These are phyloP conservation scores for Saguinus midas DNA, from an alignment of 2,113 vertebrate species.

Conservation along the genomic window DNA sequence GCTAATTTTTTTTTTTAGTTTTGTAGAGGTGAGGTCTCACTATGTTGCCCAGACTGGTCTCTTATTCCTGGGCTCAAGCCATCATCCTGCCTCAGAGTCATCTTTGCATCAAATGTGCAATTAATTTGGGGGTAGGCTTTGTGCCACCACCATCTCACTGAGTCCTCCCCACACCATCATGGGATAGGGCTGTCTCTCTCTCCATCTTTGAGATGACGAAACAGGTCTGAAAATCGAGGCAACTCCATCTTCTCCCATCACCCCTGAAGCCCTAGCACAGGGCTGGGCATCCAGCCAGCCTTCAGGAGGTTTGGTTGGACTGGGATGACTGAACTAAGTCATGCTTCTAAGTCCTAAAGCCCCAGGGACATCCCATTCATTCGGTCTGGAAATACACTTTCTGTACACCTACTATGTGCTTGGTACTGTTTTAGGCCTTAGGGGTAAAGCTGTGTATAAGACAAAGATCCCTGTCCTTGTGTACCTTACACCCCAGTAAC, in stretches of 20 bases:
- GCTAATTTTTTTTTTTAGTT: too few relatives aligned
- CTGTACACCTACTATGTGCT: neutral
- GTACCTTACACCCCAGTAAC: neutral
- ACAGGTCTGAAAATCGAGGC: neutral
- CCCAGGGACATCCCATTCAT: neutral
- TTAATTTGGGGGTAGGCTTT: neutral
- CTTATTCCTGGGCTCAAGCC: too few relatives aligned
- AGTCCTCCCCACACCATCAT: neutral
- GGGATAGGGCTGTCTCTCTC: neutral
- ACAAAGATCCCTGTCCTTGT: constrained; percentile 10
- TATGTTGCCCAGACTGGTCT: too few relatives aligned
- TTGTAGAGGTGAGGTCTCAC: too few relatives aligned
- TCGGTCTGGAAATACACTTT: constrained; percentile 8
- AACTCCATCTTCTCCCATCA: neutral
- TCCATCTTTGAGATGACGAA: neutral
- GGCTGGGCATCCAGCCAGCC: neutral
- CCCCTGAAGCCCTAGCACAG: neutral
- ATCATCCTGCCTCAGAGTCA: neutral
- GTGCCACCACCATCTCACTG: neutral
- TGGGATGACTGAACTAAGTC: neutral
- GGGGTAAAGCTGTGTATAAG: neutral
- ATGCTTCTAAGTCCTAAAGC: constrained; percentile 1
- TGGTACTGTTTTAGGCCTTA: constrained; percentile 9
- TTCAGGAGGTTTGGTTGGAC: neutral
- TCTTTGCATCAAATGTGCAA: neutral